Conservation (phyloP, 2,888 invertebrate genomes). For the Agrotis clavis region DNA sequence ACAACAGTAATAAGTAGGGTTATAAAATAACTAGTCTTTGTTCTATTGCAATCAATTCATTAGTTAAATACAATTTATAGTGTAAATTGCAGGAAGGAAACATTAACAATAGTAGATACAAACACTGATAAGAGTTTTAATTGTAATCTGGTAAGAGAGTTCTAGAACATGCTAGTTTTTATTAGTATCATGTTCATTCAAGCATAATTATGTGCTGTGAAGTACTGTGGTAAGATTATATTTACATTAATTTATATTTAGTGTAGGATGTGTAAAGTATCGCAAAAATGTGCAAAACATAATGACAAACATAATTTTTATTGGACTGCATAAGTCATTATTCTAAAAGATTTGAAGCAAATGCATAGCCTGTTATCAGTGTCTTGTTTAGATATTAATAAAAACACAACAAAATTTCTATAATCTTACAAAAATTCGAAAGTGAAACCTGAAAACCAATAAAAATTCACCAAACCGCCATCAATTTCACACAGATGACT, state of each 20-base stretch:
- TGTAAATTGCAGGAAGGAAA: constrained; percentile 31
- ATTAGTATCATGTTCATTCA: constrained; percentile 5
- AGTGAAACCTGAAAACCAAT: background rate
- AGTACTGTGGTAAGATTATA: background rate
- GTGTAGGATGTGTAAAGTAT: background rate
- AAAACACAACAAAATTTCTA: background rate
- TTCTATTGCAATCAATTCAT: constrained; percentile 4
- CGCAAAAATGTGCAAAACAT: background rate
- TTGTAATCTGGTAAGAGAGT: constrained; percentile 6
- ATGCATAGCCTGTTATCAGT: background rate
- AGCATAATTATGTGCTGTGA: background rate
- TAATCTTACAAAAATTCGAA: background rate
- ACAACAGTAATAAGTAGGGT: no score
- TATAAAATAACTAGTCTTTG: constrained; percentile 11
- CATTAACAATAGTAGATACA: constrained; percentile 10
- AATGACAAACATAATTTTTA: background rate
- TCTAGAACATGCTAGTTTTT: background rate
- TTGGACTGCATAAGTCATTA: no score
- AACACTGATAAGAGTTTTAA: constrained; percentile 27
- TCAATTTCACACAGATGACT: constrained; percentile 10
- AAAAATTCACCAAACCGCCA: constrained; percentile 2
- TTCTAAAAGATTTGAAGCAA: background rate
- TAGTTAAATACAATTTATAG: constrained; percentile 1
- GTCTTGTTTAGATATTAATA: background rate
- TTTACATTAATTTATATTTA: background rate